These are phyloP conservation scores for Argyra leucocephala DNA, from an alignment of 2,888 invertebrate genomes.

Conservation along the genomic window DNA sequence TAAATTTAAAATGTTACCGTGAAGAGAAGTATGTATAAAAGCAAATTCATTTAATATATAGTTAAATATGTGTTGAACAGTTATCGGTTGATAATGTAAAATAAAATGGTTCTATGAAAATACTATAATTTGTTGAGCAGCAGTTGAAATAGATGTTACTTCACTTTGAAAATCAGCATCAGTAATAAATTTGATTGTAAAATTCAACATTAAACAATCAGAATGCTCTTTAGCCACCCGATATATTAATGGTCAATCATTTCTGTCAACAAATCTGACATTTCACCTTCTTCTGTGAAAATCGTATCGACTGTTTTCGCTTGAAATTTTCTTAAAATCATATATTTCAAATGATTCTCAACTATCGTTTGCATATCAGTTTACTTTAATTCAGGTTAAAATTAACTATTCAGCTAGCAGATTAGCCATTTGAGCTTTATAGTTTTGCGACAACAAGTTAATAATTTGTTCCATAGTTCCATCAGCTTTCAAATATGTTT, in stretches of 20 bases:
- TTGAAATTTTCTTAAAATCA: slow-evolving; percentile 94
- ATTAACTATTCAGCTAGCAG: slow-evolving; percentile 94
- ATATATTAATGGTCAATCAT: slow-evolving; percentile 82
- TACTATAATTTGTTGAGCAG: slow-evolving; percentile 97
- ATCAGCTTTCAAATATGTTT: slow-evolving; percentile 72
- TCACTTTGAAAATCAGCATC: slow-evolving; percentile 99
- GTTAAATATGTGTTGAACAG: slow-evolving; percentile 92
- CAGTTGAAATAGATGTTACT: slow-evolving; percentile 83
- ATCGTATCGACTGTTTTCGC: slow-evolving; percentile 97
- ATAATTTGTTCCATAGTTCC: slow-evolving; percentile 95
- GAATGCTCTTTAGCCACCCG: slow-evolving; percentile 95
- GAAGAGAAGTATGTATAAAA: slow-evolving; percentile 77
- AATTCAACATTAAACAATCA: slow-evolving; percentile 96
- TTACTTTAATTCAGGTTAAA: slow-evolving; percentile 77
- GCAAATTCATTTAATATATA: slow-evolving; percentile 89
- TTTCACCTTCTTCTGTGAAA: slow-evolving; percentile 92
- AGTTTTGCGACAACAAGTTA: slow-evolving; percentile 84
- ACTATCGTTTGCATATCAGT: slow-evolving; percentile 95
- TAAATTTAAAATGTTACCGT: slow-evolving; percentile 76
- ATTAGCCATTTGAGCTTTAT: slow-evolving; percentile 94
- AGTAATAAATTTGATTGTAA: slow-evolving; percentile 95
- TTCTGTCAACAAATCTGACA: slow-evolving; percentile 95
- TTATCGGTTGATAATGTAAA: slow-evolving; percentile 94
- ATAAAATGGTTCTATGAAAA: slow-evolving; percentile 95
- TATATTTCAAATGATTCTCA: slow-evolving; percentile 91